Evolutionary conservation across 1,140 invertebrate genomes (phyloP).

Genomic region (Drosophila leontia): DNA sequence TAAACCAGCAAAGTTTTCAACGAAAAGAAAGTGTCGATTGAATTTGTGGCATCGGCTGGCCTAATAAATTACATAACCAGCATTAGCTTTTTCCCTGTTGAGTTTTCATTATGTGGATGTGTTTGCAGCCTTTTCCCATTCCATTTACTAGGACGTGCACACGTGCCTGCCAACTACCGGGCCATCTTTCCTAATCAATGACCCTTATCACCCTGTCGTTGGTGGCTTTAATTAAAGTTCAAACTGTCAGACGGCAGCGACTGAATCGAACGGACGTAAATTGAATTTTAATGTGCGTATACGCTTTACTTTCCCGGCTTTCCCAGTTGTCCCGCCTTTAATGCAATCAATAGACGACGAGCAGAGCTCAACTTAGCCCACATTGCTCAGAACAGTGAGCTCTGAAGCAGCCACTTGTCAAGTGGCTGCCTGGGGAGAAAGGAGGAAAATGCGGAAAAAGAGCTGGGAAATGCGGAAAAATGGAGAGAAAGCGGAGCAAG

Average conservation of each 20-base stretch:
- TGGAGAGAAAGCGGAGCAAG: slow-evolving; percentile 18
- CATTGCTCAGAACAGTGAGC: slow-evolving; percentile 48
- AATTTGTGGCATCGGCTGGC: slow-evolving; percentile 1
- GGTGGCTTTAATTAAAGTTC: slow-evolving; percentile 76
- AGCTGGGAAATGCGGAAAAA: not conserved
- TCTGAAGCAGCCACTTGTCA: slow-evolving; percentile 54
- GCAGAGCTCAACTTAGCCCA: slow-evolving; percentile 67
- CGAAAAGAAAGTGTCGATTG: not conserved
- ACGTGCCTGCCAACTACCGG: slow-evolving; percentile 56
- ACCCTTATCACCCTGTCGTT: slow-evolving; percentile 63
- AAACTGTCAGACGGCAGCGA: slow-evolving; percentile 55
- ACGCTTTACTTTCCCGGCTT: slow-evolving; percentile 44
- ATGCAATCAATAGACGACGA: slow-evolving; percentile 70
- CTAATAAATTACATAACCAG: slow-evolving; percentile 31
- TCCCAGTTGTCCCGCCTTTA: slow-evolving; percentile 39
- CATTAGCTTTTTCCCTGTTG: slow-evolving; percentile 19
- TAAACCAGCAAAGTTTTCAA: not conserved
- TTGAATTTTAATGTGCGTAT: slow-evolving; percentile 76
- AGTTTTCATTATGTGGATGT: slow-evolving; percentile 58
- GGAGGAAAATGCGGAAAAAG: slow-evolving; percentile 2
- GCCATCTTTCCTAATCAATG: slow-evolving; percentile 66
- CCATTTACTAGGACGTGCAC: slow-evolving; percentile 20
- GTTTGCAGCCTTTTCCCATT: slow-evolving; percentile 9
- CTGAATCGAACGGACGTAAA: slow-evolving; percentile 57
- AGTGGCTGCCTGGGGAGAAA: not conserved